Evolutionary conservation across 2,888 invertebrate species (phyloP).

Genomic region (Fragum fragum): DNA sequence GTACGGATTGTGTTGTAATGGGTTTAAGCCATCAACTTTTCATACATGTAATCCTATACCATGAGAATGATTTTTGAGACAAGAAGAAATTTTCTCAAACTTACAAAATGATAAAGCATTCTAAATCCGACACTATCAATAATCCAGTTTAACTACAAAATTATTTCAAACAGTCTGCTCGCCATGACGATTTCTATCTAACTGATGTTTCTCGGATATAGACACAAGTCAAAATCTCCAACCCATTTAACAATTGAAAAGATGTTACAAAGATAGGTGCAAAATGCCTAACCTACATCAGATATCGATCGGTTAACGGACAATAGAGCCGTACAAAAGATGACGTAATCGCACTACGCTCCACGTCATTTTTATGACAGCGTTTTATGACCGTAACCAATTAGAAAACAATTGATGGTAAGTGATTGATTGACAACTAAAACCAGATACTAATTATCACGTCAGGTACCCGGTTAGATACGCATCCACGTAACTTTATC

Average conservation of each 20-base stretch:
- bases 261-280: constrained; percentile 11
- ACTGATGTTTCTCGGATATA: background rate
- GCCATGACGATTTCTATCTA: background rate
- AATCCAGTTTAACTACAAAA: background rate
- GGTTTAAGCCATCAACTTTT: no score
- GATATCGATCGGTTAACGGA: constrained; percentile 25
- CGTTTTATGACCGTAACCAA: constrained; percentile 27
- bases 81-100: background rate
- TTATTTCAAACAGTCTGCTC: constrained; percentile 1
- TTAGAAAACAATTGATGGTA: constrained; percentile 15
- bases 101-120: background rate
- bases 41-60: no score
- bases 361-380: constrained; percentile 31
- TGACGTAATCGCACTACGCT: constrained; percentile 16
- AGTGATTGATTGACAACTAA: constrained; percentile 24
- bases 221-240: constrained; percentile 7
- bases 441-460: constrained; percentile 32
- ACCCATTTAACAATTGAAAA: background rate
- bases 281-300: constrained; percentile 13
- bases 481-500: background rate
- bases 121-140: background rate
- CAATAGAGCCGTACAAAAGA: constrained; percentile 24
- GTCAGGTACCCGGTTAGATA: background rate
- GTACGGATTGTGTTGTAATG: no score
- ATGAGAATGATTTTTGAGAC: no score